phyloP scores from a whole-genome alignment of 2,797 vertebrate species.

The Gorsachius magnificus region DNA sequence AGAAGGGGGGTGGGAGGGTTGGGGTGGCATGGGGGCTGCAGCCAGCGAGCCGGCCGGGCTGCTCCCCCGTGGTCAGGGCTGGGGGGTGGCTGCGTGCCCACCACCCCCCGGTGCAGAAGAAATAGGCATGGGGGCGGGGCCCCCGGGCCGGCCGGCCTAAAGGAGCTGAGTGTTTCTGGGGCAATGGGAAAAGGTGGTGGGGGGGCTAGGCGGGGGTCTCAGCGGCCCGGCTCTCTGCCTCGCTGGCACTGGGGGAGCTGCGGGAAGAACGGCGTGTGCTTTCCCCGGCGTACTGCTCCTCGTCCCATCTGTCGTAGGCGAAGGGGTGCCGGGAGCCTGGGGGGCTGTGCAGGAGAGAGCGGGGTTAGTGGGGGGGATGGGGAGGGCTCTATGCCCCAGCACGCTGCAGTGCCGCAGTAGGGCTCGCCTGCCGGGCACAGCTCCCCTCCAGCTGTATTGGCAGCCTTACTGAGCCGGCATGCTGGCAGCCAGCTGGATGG shows the following conservation, averaged over 20 bases:
- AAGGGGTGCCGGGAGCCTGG: constrained; percentile 80
- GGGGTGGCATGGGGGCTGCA: background rate
- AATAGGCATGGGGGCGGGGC: too few relatives aligned
- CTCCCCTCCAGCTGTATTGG: background rate
- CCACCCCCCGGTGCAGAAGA: background rate
- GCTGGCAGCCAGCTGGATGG: background rate
- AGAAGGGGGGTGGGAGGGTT: background rate
- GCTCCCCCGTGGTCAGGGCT: background rate
- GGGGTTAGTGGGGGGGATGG: rapidly evolving
- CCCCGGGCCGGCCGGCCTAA: background rate
- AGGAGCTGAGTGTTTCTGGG: background rate
- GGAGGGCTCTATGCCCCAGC: background rate
- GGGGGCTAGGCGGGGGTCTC: constrained; percentile 79
- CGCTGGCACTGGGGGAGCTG: constrained; percentile 82
- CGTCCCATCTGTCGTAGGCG: constrained; percentile 79
- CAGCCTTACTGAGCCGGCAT: background rate
- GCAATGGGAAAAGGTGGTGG: background rate
- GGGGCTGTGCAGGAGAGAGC: constrained; percentile 76
- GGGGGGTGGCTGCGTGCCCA: background rate
- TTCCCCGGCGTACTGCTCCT: constrained; percentile 83
- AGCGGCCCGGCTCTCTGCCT: constrained; percentile 76
- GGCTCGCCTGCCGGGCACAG: background rate
- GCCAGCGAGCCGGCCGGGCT: constrained; percentile 46
- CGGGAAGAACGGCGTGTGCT: constrained; percentile 73
- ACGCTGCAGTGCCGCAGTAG: background rate